Evolutionary conservation across 1,140 invertebrate species (phyloP).

Genomic region (Lasaia peninsularis): DNA sequence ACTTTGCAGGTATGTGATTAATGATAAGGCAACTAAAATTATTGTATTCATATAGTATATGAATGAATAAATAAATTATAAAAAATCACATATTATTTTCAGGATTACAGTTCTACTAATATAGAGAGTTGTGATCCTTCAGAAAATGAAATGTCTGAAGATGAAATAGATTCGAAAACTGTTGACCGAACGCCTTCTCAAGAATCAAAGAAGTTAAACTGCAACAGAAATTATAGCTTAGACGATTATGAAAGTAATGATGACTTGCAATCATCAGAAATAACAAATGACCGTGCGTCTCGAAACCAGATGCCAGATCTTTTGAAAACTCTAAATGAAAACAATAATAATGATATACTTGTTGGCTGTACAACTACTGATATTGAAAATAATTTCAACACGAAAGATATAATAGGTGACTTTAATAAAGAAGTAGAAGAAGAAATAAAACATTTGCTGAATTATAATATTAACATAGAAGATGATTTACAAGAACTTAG

Average conservation of each 20-base stretch:
- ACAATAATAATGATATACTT: constrained; percentile 54
- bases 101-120: constrained; percentile 61
- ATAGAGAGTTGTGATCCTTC: constrained; percentile 65
- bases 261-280: constrained; percentile 7
- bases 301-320: constrained; percentile 61
- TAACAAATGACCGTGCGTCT: constrained; percentile 4
- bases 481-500: constrained; percentile 70
- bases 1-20: constrained; percentile 64
- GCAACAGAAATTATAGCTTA: constrained; percentile 27
- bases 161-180: constrained; percentile 59
- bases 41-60: too few relatives aligned
- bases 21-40: background rate
- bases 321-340: constrained; percentile 51
- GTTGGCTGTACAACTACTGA: constrained; percentile 50
- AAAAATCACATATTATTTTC: background rate
- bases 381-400: constrained; percentile 68
- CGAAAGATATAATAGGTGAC: constrained; percentile 75
- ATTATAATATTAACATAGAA: constrained; percentile 71
- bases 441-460: constrained; percentile 70
- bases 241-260: constrained; percentile 11
- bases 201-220: constrained; percentile 45
- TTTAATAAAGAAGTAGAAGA: constrained; percentile 78
- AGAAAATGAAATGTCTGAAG: constrained; percentile 73
- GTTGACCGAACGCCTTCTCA: constrained; percentile 35
- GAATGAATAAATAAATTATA: too few relatives aligned